phyloP scores from a whole-genome alignment of 2,113 vertebrate species.

The Climacteris rufus region DNA sequence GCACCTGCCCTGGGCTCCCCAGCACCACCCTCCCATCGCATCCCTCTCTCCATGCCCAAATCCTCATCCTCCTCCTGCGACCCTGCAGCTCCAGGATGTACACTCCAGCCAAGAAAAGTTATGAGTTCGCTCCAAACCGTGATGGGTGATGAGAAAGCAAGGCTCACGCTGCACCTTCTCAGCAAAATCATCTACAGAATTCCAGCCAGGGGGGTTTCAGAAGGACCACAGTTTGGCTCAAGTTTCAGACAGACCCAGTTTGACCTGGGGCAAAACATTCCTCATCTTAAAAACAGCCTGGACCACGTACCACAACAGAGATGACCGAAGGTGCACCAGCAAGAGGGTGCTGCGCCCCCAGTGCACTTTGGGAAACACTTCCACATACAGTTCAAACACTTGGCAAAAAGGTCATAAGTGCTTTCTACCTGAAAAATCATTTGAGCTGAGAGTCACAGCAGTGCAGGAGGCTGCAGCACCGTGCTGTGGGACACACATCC shows the following conservation, averaged over 20 bases:
- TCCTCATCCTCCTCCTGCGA: not conserved
- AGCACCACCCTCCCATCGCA: not conserved
- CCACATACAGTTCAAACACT: not conserved
- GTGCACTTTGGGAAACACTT: rapidly evolving
- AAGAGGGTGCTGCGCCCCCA: not conserved
- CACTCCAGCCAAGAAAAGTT: not conserved
- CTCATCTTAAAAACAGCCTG: not conserved
- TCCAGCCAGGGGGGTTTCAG: not conserved
- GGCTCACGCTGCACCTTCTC: not conserved
- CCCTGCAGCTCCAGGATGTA: not conserved
- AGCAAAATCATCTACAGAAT: not conserved
- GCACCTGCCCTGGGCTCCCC: not conserved
- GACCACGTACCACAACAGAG: not conserved
- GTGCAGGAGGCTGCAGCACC: not conserved
- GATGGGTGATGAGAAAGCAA: not conserved
- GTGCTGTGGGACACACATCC: not conserved
- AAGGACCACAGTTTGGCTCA: not conserved
- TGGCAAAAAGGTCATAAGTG: rapidly evolving
- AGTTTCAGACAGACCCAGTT: not conserved
- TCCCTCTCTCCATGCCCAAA: not conserved
- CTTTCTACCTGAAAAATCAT: not conserved
- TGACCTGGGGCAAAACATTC: not conserved
- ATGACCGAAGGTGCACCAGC: not conserved
- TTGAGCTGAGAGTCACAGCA: not conserved
- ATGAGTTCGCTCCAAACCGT: not conserved